These are phyloP conservation scores for Glaucomys volans DNA, from an alignment of 2,113 vertebrate genomes.

Conservation along the genomic window DNA sequence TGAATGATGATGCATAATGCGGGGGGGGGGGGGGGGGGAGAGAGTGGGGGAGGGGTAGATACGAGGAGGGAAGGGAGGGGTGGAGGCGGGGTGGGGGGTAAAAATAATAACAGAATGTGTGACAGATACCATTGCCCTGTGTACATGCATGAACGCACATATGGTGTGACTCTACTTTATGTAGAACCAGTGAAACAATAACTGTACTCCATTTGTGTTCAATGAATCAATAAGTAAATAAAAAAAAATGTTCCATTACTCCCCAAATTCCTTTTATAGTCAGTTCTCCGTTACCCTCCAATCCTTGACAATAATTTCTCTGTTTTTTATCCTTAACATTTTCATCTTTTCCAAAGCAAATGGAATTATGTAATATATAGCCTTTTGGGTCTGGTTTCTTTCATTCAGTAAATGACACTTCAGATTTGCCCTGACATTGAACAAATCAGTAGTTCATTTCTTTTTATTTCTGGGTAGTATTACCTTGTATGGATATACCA, in stretches of 20 bases:
- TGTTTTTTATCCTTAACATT: not conserved
- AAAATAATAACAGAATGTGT: too few species aligned
- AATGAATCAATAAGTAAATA: too few species aligned
- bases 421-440: not conserved
- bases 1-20: too few species aligned
- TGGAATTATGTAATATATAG: not conserved
- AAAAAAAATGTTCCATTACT: not conserved
- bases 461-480: conserved; percentile 7
- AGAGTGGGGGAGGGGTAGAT: too few species aligned
- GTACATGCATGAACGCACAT: too few species aligned
- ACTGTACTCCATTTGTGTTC: too few species aligned
- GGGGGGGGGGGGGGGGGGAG: too few species aligned
- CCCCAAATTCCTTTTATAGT: not conserved
- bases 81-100: too few species aligned
- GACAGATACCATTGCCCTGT: too few species aligned
- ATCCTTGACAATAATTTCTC: not conserved
- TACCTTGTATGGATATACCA: not conserved
- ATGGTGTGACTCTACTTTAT: too few species aligned
- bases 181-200: too few species aligned
- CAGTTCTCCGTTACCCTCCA: not conserved
- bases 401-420: conserved; percentile 19
- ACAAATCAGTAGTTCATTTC: not conserved
- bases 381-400: not conserved
- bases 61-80: too few species aligned
- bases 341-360: conserved; percentile 33